These are phyloP conservation scores for Etheostoma nigrum DNA, from an alignment of 2,797 vertebrate genomes.

Conservation along the genomic window DNA sequence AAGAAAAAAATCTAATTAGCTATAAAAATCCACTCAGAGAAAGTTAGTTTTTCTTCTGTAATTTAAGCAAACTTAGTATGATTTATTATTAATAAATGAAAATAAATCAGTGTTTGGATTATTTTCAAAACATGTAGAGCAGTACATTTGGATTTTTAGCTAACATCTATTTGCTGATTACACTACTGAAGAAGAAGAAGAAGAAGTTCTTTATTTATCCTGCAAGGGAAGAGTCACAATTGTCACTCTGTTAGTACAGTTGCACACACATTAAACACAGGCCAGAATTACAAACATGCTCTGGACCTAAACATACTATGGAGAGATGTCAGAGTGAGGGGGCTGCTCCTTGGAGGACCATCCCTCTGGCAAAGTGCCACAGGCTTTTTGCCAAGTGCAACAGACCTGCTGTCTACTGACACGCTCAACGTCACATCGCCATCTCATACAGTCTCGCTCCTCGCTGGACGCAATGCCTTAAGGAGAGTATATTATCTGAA, in stretches of 20 bases:
- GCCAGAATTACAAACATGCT: too few species aligned
- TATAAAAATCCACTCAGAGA: not conserved
- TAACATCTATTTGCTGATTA: not conserved
- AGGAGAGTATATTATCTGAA: constrained; percentile 23
- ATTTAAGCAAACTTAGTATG: not conserved
- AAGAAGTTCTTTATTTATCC: too few species aligned
- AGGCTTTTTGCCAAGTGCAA: constrained; percentile 62
- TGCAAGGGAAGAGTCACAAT: too few species aligned
- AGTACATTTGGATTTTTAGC: not conserved
- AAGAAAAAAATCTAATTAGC: not conserved
- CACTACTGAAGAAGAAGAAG: too few species aligned
- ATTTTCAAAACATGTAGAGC: not conserved
- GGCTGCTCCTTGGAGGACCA: not conserved
- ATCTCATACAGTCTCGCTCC: constrained; percentile 28
- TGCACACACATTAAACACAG: too few species aligned
- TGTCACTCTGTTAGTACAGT: too few species aligned
- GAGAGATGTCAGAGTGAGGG: too few species aligned
- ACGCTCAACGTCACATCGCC: constrained; percentile 30
- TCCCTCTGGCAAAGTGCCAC: constrained; percentile 56
- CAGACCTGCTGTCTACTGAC: constrained; percentile 52
- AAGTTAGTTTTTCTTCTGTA: not conserved
- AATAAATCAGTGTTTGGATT: not conserved
- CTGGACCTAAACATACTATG: too few species aligned
- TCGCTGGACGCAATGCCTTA: constrained; percentile 21
- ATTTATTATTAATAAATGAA: not conserved